These are phyloP conservation scores for Conus ventricosus DNA, from an alignment of 1,140 invertebrate genomes.

Conservation along the genomic window DNA sequence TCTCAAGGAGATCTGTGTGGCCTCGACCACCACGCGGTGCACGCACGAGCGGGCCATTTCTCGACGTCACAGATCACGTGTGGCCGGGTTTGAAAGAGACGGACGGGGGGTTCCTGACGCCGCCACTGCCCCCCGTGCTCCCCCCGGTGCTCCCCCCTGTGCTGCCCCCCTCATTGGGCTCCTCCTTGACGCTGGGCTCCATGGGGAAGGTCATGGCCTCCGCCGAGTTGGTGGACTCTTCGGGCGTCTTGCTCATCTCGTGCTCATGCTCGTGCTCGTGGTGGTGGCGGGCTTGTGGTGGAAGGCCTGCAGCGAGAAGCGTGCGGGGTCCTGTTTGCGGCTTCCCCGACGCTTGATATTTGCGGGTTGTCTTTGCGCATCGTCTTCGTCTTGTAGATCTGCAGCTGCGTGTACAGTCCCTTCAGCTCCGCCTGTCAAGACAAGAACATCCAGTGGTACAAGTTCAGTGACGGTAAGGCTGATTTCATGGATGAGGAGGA, in stretches of 20 bases:
- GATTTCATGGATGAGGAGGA: too few species aligned
- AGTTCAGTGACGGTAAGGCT: too few species aligned
- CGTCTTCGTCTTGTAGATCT: slow-evolving; percentile 89
- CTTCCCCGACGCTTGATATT: slow-evolving; percentile 93
- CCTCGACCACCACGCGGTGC: too few species aligned
- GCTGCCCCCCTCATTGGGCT: slow-evolving; percentile 50
- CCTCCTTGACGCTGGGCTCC: slow-evolving; percentile 55
- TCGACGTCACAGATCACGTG: slow-evolving; percentile 45
- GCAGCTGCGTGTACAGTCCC: slow-evolving; percentile 91
- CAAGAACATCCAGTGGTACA: too few species aligned
- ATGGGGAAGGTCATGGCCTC: slow-evolving; percentile 69
- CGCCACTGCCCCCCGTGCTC: background rate
- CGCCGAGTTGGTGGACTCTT: slow-evolving; percentile 76
- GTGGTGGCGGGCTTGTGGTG: slow-evolving; percentile 70
- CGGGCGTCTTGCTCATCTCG: slow-evolving; percentile 75
- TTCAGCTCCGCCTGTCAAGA: slow-evolving; percentile 86
- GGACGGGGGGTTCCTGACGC: slow-evolving; percentile 48
- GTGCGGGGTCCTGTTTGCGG: slow-evolving; percentile 90
- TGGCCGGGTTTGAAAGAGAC: slow-evolving; percentile 67
- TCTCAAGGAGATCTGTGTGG: too few species aligned
- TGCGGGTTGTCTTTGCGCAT: slow-evolving; percentile 95
- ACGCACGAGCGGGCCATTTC: background rate
- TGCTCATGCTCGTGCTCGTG: slow-evolving; percentile 70
- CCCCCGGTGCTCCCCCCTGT: slow-evolving; percentile 20
- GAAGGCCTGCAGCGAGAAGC: slow-evolving; percentile 86